Base-by-base conservation (phyloP, 2,797 vertebrate species). In the Anguilla marmorata region DNA sequence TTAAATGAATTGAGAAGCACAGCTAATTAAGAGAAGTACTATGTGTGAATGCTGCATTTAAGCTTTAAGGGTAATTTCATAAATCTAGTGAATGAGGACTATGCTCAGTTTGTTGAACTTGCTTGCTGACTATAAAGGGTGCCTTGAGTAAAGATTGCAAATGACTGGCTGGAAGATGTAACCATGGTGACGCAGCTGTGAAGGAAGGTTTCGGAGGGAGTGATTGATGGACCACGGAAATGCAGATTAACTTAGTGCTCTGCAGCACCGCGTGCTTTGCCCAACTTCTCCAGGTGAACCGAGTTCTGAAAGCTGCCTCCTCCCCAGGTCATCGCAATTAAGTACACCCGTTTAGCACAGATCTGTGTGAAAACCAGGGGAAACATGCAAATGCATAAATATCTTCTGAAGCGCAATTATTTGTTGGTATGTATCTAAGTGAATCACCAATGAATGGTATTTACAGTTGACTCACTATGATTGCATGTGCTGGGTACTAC, bases 161-260 rank as follows among this genome's bases (percentile, higher is more conserved):
- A 82, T n/a, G 79, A 50, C 27, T 82, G 41, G 19, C 16, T 48
- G 41, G 79, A 50, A 50, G 79, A 24, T n/a, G 24, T 24, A 82
- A n/a, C 79, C 24, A 50, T 24, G 24, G 79, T 9, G 45, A 50
- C 12, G 45, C 7, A n/a, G 79, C 41, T 48, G 79, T 24, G 16
- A 82, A n/a, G 9, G 79, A 24, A 50, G 41, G 41, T n/a, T 24
- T 82, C 19, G 1, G 79, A n/a, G 21, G 5, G 2, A 50, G 79
- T 48, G 79, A 82, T 50, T 82, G 79, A 82, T 82, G 79, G 50
- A n/a, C 79, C 41, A 50, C 6, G 21, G 79, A n/a, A 50, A 37
- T n/a, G 21, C 41, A 48, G 79, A 50, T 82, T 82, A 50, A 50
- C 41, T 82, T 50, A 50, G 41, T 1, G 45, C 8, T 24, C 41